Base-by-base conservation (phyloP, 2,113 vertebrate genomes). In the Puffinus mauretanicus region DNA sequence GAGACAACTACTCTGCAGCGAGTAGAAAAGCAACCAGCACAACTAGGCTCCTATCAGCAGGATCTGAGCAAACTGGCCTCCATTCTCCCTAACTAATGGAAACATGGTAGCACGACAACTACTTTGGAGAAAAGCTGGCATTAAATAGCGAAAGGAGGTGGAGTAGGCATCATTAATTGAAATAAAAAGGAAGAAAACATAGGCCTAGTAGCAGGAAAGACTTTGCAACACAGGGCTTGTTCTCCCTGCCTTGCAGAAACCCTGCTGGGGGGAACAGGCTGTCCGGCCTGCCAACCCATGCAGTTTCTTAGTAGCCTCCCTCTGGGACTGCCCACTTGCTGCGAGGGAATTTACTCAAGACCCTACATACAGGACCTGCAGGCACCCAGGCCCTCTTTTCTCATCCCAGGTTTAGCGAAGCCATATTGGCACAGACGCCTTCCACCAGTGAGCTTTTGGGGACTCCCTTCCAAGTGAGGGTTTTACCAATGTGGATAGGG, bases 1-100 rank as follows among this genome's bases (percentile, higher is more conserved):
- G 26, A 36, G 34, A 46, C 13, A 14, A 34, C 42, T 7, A 5
- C 18, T 38, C 42, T 26, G 58, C 42, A n/a, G 49, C 0, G 1
- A 44, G 61, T 0, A n/a, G n/a, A 54, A 87, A 75, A 73, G 49
- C 47, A 19, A n/a, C 26, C 25, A 26, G 29, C 71, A 26, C 40
- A 52, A 29, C 9, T 1, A 36, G 27, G 46, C 14, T 76, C 7
- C 67, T 16, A 4, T 5, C 58, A 61, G 54, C n/a, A 38, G 71
- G 42, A 57, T 18, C 36, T 42, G 29, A 47, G 64, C 16, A 34
- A 32, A 46, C 0, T 36, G 58, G 32, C 47, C 65, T 62, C 49
- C 9, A 0, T 36, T 70, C n/a, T 65, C 62, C 58, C 46, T 34
- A 38, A 44, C 22, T 42, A 29, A 5, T 4, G 6, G 40, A 86